Base-by-base conservation (phyloP, 2,113 vertebrate species). In the Manacus vitellinus region DNA sequence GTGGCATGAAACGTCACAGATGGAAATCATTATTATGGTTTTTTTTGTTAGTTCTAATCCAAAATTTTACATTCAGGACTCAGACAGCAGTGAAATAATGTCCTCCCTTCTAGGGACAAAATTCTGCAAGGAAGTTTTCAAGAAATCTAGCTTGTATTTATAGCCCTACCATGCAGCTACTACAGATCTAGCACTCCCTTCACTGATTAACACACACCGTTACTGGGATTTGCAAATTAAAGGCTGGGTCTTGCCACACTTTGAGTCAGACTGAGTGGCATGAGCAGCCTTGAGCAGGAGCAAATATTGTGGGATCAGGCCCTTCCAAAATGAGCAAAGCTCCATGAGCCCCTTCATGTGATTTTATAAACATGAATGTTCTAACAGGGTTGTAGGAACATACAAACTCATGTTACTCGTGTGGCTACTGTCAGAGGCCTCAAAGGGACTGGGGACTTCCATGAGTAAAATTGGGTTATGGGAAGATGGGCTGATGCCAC, bases 141-240 rank as follows among this genome's bases (percentile, higher is more conserved):
- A 94, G 95, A 95, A 97, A 93, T 82, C 86, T 85, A 96, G 93
- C 89, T 96, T 89, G 85, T 96, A 96, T 95, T 97, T 96, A 96
- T 95, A 97, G 91, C 90, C 62, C 95, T 87, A 80, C 95, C 37
- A 24, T 58, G 86, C 63, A 92, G 97, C 96, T 95, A 95, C 91
- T 95, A 97, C 19, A 19, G 41, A 67, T 91, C 97, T 90, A 80
- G 63, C 96, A 94, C 73, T 94, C 92, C 96, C 78, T 92, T 75
- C 86, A 96, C 96, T 93, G 96, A 97, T 94, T 96, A 94, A 96
- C 96, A 97, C 84, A 96, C 92, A 91, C 84, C 51, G 33, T 96
- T 97, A 72, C 86, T 96, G 97, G 95, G 95, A 97, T 96, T 97
- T 96, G 90, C 88, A 97, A 97, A 97, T 97, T 94, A 94, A 95